Evolutionary conservation across 2,888 invertebrate genomes (phyloP).

Genomic region (Onchidella celtica): DNA sequence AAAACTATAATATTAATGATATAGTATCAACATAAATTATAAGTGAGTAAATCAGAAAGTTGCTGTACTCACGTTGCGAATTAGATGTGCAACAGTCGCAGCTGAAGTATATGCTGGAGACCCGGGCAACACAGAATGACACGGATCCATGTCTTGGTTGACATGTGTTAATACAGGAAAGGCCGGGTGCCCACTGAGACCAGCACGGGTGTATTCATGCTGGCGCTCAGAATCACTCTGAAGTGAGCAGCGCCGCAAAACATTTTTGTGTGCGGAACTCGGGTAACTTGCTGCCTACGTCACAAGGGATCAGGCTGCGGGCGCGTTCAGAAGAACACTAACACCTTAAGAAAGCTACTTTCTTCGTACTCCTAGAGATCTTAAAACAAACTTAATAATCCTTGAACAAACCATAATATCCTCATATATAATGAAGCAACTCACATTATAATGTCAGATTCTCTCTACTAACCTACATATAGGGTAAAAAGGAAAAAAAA

Average conservation of each 20-base stretch:
- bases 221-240: slow-evolving; percentile 43
- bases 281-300: background rate
- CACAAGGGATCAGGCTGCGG: background rate
- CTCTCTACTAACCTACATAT: too few species aligned
- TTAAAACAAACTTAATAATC: too few species aligned
- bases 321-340: slow-evolving; percentile 36
- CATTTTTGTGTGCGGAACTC: slow-evolving; percentile 1
- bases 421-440: too few species aligned
- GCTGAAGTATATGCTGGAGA: slow-evolving; percentile 49
- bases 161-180: slow-evolving; percentile 32
- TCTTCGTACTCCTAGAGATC: too few species aligned
- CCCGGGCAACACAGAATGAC: slow-evolving; percentile 58
- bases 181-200: slow-evolving; percentile 43
- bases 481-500: too few species aligned
- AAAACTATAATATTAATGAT: too few species aligned
- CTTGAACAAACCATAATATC: too few species aligned
- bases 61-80: slow-evolving; percentile 48
- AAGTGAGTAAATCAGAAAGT: too few species aligned
- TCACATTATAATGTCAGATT: too few species aligned
- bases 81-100: slow-evolving; percentile 48
- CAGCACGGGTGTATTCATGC: slow-evolving; percentile 31
- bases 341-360: too few species aligned
- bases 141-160: slow-evolving; percentile 54
- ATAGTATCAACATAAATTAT: too few species aligned
- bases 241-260: background rate